Conservation (phyloP, 2,113 vertebrate species). For the Megaptera novaeangliae region DNA sequence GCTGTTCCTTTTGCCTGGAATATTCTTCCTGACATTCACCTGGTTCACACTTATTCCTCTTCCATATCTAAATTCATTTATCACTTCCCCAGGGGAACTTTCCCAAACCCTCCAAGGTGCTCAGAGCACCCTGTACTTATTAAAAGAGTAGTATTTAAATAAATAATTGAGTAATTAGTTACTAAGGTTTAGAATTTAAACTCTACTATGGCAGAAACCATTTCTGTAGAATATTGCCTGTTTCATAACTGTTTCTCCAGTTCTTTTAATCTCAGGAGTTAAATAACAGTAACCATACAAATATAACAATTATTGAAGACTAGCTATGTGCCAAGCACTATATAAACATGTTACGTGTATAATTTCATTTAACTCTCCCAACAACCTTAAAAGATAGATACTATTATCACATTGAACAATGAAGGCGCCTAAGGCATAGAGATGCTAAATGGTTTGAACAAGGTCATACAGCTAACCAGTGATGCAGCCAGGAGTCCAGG, state of each 20-base stretch:
- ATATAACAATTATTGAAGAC: not conserved
- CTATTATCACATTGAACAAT: not conserved
- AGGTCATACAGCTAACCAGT: not conserved
- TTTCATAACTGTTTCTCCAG: not conserved
- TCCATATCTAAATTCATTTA: not conserved
- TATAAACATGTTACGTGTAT: not conserved
- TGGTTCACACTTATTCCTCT: not conserved
- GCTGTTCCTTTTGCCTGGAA: not conserved
- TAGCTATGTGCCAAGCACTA: not conserved
- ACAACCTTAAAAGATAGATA: not conserved
- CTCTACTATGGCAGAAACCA: not conserved
- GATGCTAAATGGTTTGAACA: not conserved
- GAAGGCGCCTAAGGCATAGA: not conserved
- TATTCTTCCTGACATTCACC: not conserved
- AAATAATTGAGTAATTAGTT: not conserved
- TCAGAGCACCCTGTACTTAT: not conserved
- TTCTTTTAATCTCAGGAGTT: not conserved
- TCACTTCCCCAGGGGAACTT: not conserved
- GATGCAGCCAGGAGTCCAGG: not conserved
- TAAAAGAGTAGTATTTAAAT: not conserved
- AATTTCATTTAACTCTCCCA: not conserved
- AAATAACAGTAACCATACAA: not conserved
- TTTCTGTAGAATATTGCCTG: not conserved
- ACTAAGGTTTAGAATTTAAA: not conserved
- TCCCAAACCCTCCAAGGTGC: not conserved